Conservation (phyloP, 2,113 vertebrate genomes). For the Nestor notabilis region DNA sequence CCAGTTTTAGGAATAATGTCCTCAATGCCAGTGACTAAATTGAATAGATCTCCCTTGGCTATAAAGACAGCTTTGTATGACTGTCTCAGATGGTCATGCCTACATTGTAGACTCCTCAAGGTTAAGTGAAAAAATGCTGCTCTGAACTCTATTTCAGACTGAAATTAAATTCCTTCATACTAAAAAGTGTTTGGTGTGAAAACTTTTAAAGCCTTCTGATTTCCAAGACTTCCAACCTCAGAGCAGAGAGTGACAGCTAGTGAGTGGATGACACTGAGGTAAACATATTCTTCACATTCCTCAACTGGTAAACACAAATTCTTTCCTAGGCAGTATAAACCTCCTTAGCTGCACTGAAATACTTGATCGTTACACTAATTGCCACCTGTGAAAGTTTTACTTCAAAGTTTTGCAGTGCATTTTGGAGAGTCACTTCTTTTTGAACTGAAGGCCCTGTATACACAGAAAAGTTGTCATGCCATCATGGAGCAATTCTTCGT, state of each 20-base stretch:
- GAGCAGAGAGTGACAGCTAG: not conserved
- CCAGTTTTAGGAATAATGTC: not conserved
- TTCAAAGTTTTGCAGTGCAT: not conserved
- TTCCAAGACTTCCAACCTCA: not conserved
- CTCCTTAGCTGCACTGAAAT: accelerated
- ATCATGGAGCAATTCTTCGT: not conserved
- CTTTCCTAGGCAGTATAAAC: not conserved
- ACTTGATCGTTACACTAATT: not conserved
- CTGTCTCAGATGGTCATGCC: not conserved
- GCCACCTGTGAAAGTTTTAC: not conserved
- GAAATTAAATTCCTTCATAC: not conserved
- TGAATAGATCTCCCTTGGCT: not conserved
- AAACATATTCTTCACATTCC: not conserved
- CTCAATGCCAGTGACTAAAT: not conserved
- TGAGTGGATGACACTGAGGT: not conserved
- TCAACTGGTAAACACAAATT: not conserved
- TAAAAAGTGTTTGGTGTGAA: not conserved
- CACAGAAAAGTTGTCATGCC: not conserved
- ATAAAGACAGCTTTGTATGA: not conserved
- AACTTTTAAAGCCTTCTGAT: not conserved
- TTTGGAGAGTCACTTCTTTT: not conserved
- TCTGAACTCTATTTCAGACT: not conserved
- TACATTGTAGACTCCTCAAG: not conserved
- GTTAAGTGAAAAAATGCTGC: not conserved
- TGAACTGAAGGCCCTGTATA: not conserved